Conservation (phyloP, 92 coral and sea anemone species). For the Chrysogorgia sp. region DNA sequence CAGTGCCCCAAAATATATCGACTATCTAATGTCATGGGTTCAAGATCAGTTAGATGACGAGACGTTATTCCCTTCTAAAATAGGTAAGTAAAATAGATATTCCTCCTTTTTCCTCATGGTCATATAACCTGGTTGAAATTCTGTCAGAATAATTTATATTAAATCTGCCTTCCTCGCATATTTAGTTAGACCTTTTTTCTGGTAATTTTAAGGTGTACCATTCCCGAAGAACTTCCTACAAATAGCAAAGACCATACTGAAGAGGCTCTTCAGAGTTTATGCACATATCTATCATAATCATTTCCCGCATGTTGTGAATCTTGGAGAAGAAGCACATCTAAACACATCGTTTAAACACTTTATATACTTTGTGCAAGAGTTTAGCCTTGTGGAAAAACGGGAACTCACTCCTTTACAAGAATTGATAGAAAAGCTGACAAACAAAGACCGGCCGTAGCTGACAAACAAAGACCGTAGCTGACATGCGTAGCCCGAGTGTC, state of each 20-base stretch:
- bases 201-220: constrained; percentile 77
- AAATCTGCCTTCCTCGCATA: too few relatives aligned
- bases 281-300: constrained; percentile 99
- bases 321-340: constrained; percentile 99
- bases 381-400: constrained; percentile 89
- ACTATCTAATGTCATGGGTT: constrained; percentile 98
- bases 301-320: constrained; percentile 88
- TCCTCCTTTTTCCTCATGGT: background rate
- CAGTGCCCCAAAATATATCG: constrained; percentile 97
- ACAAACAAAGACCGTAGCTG: too few relatives aligned
- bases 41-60: constrained; percentile 98
- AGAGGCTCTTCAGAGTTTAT: constrained; percentile 92
- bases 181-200: background rate
- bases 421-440: constrained; percentile 92
- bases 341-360: constrained; percentile 99
- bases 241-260: constrained; percentile 96
- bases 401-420: constrained; percentile 96
- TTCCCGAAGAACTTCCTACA: constrained; percentile 95
- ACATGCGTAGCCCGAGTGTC: too few relatives aligned
- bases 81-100: constrained; percentile 65
- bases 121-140: too few relatives aligned
- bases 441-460: constrained; percentile 89
- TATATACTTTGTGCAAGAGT: constrained; percentile 98
- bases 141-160: too few relatives aligned
- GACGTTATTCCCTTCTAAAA: constrained; percentile 92